Percentiles rank a stretch among this genome's conserved stretches.
Conservation (phyloP, 2,113 vertebrate genomes). For the Setophaga petechia region DNA sequence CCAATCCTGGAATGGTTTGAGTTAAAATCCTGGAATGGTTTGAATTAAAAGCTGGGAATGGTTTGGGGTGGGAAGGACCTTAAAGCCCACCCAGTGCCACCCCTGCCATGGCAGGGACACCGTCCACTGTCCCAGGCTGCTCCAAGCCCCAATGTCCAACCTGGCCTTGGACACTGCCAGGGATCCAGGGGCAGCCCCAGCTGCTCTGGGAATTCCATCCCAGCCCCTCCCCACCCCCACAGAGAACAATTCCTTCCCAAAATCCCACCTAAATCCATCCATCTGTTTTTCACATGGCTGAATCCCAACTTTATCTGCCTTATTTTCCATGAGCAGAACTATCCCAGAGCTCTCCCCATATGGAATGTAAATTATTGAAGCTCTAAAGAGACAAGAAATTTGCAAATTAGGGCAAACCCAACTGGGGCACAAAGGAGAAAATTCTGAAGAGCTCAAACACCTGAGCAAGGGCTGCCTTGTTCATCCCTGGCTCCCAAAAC, state of each 20-base stretch:
- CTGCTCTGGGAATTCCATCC: background rate
- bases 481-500: background rate
- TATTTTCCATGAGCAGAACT: background rate
- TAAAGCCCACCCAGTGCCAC: accelerated
- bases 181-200: background rate
- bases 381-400: accelerated
- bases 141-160: accelerated
- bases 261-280: background rate
- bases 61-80: background rate
- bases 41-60: background rate
- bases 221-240: background rate
- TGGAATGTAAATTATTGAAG: background rate
- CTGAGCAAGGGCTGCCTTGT: background rate
- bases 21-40: background rate
- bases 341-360: background rate
- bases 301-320: background rate
- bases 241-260: background rate
- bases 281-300: background rate
- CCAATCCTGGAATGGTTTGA: background rate
- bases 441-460: background rate
- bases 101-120: background rate
- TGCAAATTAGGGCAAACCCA: background rate
- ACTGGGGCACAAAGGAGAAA: no score
- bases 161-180: background rate
- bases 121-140: background rate